Base-by-base conservation (phyloP, 2,888 invertebrate genomes). In the Torymus auratus region DNA sequence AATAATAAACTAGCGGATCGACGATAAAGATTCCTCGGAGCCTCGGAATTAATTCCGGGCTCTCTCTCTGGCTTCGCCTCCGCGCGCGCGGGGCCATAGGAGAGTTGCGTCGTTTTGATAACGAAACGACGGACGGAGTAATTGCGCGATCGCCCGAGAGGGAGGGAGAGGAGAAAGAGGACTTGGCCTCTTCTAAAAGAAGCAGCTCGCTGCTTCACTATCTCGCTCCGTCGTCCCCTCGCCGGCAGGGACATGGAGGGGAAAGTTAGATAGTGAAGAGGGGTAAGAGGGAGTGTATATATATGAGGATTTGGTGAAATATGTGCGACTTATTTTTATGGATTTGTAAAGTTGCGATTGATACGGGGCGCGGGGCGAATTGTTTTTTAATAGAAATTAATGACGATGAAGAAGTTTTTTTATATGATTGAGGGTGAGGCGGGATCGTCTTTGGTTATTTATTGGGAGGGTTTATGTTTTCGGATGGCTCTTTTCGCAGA, bases 41-140 rank as follows among this genome's bases (percentile, higher is more conserved):
- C 23, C 60, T 5, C 61, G 62, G 52, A 69, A 79, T 73, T 79
- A 73, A 73, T 79, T 73, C 60, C 67, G 14, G 14, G 56, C 55
- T 28, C 28, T 28, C 28, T 28, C 28, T 28, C 28, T 28, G 28
- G 28, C 28, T 28, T 28, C 28, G 28, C 28, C 28, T 28, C 28
- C 28, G 7, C 7, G 3, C 28, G 2, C 28, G 28, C 28, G 28
- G 5, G 28, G 5, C 73, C 20, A 20, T 20, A 20, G 20, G 76
- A 84, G 70, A 84, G 80, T 85, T 78, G 83, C 82, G 72, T 78
- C 83, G 83, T 84, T 84, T 83, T 84, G 85, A 86, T 86, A 86
- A 86, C 84, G 84, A 85, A 85, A 85, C 83, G 86, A 85, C 84
- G 82, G 83, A 72, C 60, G 82, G 78, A 84, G 85, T 86, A 86